These are phyloP conservation scores for Punctoribates punctum DNA, from an alignment of 2,888 invertebrate species.

Conservation along the genomic window DNA sequence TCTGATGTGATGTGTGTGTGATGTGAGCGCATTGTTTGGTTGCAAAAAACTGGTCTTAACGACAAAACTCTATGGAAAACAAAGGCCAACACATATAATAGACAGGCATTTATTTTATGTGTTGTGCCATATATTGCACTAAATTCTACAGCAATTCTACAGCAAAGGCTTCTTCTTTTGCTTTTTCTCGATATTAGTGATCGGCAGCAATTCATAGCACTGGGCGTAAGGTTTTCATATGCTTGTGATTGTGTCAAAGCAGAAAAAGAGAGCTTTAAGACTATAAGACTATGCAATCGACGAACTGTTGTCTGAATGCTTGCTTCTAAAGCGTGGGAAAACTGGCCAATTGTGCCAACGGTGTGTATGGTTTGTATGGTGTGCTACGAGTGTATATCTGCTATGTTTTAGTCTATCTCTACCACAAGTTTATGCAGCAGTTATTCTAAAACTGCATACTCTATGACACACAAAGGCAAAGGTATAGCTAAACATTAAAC, in stretches of 20 bases:
- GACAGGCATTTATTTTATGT: constrained; percentile 30
- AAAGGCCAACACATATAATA: constrained; percentile 31
- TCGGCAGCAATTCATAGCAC: constrained; percentile 13
- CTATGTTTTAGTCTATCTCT: constrained; percentile 1
- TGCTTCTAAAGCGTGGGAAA: constrained; percentile 35
- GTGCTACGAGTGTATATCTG: constrained; percentile 1
- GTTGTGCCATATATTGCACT: constrained; percentile 19
- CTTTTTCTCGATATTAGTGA: neutral
- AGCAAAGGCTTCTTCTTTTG: constrained; percentile 6
- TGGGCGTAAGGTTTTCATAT: constrained; percentile 21
- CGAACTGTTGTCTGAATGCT: constrained; percentile 5
- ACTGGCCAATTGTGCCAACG: constrained; percentile 6
- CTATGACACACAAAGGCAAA: constrained; percentile 12
- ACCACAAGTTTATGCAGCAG: constrained; percentile 7
- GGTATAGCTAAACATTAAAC: constrained; percentile 11
- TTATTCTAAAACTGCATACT: constrained; percentile 21
- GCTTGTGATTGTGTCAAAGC: constrained; percentile 25
- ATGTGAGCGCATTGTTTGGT: constrained; percentile 28
- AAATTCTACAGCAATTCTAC: neutral
- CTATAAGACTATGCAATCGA: constrained; percentile 13
- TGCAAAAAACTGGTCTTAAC: constrained; percentile 23
- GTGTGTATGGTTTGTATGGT: neutral
- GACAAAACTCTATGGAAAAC: constrained; percentile 28
- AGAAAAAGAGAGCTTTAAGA: constrained; percentile 31
- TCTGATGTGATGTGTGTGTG: too few relatives aligned